These are phyloP conservation scores for Lemur catta DNA, from an alignment of 2,797 vertebrate species.

Conservation along the genomic window DNA sequence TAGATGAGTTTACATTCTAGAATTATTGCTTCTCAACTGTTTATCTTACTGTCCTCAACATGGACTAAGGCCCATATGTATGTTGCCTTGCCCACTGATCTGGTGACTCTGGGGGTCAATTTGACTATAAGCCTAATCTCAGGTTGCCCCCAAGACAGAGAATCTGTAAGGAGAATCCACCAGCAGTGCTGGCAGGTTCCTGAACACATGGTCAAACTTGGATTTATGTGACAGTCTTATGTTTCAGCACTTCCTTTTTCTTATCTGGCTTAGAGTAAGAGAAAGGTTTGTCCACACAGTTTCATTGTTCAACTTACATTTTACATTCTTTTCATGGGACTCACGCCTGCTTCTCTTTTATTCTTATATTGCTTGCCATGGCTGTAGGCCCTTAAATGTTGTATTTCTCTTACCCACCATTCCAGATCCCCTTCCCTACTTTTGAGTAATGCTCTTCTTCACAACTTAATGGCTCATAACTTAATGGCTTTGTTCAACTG, in stretches of 20 bases:
- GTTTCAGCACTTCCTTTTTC: background rate
- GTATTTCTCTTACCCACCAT: background rate
- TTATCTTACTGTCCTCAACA: background rate
- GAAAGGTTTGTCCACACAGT: background rate
- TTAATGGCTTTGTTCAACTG: background rate
- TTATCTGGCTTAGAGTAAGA: background rate
- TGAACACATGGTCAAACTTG: background rate
- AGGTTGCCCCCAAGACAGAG: background rate
- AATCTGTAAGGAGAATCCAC: background rate
- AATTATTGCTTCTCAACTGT: background rate
- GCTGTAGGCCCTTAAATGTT: background rate
- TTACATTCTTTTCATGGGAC: background rate
- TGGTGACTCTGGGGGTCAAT: background rate
- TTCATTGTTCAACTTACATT: background rate
- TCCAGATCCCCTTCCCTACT: background rate
- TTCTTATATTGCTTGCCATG: background rate
- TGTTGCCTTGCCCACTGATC: background rate
- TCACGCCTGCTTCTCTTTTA: background rate
- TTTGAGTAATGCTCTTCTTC: background rate
- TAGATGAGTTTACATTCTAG: background rate
- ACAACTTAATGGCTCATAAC: background rate
- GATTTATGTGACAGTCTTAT: background rate
- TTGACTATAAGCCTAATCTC: background rate
- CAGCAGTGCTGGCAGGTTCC: background rate
- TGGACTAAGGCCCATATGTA: background rate